phyloP scores from a whole-genome alignment of 2,888 invertebrate species.

The Noctua fimbriata region DNA sequence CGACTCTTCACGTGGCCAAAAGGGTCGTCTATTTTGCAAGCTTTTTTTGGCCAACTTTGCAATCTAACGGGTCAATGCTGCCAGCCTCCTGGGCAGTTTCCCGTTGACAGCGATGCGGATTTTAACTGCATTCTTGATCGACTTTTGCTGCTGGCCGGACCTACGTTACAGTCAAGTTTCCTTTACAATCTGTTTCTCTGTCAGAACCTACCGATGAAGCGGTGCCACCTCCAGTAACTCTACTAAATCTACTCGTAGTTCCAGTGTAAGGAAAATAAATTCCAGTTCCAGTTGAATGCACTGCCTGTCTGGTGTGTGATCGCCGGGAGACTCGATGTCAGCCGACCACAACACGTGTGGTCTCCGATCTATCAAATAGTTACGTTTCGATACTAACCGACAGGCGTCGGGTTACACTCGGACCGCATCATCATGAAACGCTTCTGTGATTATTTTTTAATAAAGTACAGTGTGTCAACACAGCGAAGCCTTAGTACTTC shows the following conservation, averaged over 20 bases:
- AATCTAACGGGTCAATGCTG: not conserved
- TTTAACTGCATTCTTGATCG: not conserved
- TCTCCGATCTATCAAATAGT: conserved; percentile 75
- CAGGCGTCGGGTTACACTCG: conserved; percentile 77
- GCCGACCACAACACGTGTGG: conserved; percentile 76
- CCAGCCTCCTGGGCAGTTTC: not conserved
- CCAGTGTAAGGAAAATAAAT: not conserved
- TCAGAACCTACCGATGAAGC: not conserved
- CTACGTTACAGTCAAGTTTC: not conserved
- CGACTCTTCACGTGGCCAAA: not conserved
- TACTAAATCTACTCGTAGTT: not conserved
- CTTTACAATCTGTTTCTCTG: not conserved
- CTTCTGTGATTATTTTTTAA: conserved; percentile 52
- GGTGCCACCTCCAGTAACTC: no score
- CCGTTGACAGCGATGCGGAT: no score
- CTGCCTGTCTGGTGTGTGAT: conserved; percentile 50
- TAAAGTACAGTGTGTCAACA: conserved; percentile 4
- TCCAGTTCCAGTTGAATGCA: conserved; percentile 41
- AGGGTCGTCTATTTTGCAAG: not conserved
- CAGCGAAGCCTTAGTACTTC: not conserved
- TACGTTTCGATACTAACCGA: conserved; percentile 70
- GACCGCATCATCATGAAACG: conserved; percentile 69
- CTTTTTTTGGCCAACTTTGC: not conserved
- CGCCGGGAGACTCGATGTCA: conserved; percentile 58
- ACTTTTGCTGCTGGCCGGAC: not conserved